A percentile compares a stretch with the other conserved stretches of the same genome.
Conservation (phyloP, 2,888 invertebrate species). For the Spilosoma lubricipeda region DNA sequence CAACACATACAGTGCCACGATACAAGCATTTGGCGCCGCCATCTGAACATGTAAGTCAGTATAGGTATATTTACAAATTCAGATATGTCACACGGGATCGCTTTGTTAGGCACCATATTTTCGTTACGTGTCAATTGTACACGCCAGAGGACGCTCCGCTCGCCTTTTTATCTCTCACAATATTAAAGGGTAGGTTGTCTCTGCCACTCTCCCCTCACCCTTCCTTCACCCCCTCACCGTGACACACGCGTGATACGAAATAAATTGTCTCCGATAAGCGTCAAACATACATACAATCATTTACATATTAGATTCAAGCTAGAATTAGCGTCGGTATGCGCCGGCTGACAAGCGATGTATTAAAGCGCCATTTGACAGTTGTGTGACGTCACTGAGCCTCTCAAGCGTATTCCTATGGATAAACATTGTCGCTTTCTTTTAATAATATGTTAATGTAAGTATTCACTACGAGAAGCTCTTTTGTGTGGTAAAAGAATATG, state of each 20-base stretch:
- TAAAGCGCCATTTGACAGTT: constrained; percentile 3
- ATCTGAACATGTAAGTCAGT: background rate
- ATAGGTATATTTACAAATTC: background rate
- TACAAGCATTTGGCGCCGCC: background rate
- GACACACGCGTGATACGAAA: constrained; percentile 16
- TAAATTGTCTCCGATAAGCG: constrained; percentile 21
- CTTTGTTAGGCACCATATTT: background rate
- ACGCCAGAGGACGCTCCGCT: constrained; percentile 9
- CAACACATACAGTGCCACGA: background rate
- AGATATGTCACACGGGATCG: background rate
- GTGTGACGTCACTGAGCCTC: constrained; percentile 2
- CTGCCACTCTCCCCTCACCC: constrained; percentile 2
- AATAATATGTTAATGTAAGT: background rate
- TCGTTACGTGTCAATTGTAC: background rate
- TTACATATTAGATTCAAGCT: constrained; percentile 19
- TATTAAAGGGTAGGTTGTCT: constrained; percentile 16
- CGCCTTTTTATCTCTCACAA: constrained; percentile 18
- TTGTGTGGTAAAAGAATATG: background rate
- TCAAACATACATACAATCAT: constrained; percentile 17
- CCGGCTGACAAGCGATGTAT: constrained; percentile 12
- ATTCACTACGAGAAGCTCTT: background rate
- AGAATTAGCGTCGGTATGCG: constrained; percentile 27
- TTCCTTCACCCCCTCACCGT: background rate
- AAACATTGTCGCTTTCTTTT: background rate
- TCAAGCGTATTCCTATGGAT: background rate